Percentiles rank a stretch among this genome's conserved stretches.
Evolutionary conservation across 2,888 invertebrate species (phyloP).

Genomic region (Philereme transversata): DNA sequence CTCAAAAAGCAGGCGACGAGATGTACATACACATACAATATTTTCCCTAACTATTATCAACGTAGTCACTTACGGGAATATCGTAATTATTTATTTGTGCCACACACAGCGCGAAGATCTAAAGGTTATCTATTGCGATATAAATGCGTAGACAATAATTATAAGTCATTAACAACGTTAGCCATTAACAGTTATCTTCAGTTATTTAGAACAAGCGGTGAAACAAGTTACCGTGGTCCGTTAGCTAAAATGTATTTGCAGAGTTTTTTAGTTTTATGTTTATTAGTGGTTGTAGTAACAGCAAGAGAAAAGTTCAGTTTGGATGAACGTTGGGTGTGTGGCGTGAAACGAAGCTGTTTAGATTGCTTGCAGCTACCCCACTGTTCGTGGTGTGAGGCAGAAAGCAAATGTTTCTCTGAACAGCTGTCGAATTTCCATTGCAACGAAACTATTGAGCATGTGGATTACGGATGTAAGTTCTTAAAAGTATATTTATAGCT

Average conservation of each 20-base stretch:
- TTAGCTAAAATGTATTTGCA: slow-evolving; percentile 39
- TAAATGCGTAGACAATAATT: slow-evolving; percentile 43
- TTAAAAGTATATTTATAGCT: not conserved
- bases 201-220: slow-evolving; percentile 35
- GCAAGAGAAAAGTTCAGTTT: slow-evolving; percentile 47
- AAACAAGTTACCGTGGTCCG: slow-evolving; percentile 5
- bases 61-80: not conserved
- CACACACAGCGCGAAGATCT: slow-evolving; percentile 39
- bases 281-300: slow-evolving; percentile 35
- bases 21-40: no score
- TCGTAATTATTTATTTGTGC: slow-evolving; percentile 45
- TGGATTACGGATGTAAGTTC: slow-evolving; percentile 62
- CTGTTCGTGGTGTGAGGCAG: slow-evolving; percentile 70
- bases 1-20: no score
- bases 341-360: slow-evolving; percentile 65
- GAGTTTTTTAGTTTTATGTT: slow-evolving; percentile 37
- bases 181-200: slow-evolving; percentile 58
- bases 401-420: slow-evolving; percentile 67
- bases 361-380: slow-evolving; percentile 66
- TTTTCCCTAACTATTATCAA: not conserved
- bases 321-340: slow-evolving; percentile 65
- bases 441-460: slow-evolving; percentile 54
- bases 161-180: slow-evolving; percentile 67
- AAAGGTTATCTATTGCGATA: slow-evolving; percentile 72
- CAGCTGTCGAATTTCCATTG: slow-evolving; percentile 55